Percentiles rank a stretch among this genome's conserved stretches.
Conservation (phyloP, 2,888 invertebrate species). For the Aphrophora alni region DNA sequence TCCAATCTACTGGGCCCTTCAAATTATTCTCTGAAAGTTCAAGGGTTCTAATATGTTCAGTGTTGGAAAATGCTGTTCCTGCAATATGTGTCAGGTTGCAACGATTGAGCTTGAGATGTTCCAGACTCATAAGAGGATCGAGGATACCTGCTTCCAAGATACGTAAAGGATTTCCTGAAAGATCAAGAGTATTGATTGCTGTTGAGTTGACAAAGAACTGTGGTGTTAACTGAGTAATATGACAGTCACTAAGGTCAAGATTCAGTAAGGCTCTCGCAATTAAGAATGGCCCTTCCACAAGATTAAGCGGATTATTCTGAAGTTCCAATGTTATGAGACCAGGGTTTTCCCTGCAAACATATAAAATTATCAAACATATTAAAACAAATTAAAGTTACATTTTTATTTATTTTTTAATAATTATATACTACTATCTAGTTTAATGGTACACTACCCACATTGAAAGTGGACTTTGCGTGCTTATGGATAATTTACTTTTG, state of each 20-base stretch:
- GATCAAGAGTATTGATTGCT: slow-evolving; percentile 70
- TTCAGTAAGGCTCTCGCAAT: slow-evolving; percentile 70
- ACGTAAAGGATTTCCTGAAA: slow-evolving; percentile 71
- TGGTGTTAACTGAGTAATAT: slow-evolving; percentile 64
- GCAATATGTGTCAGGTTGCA: slow-evolving; percentile 68
- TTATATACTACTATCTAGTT: no score
- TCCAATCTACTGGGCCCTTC: slow-evolving; percentile 63
- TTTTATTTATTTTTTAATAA: no score
- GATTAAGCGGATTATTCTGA: slow-evolving; percentile 69
- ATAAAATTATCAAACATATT: background rate
- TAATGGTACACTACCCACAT: no score
- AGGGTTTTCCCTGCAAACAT: slow-evolving; percentile 65
- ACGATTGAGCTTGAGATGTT: slow-evolving; percentile 68
- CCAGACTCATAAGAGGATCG: slow-evolving; percentile 68
- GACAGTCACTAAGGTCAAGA: slow-evolving; percentile 71
- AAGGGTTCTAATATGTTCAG: slow-evolving; percentile 67
- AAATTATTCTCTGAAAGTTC: slow-evolving; percentile 69
- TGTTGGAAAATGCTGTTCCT: slow-evolving; percentile 63
- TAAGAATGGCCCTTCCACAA: slow-evolving; percentile 69
- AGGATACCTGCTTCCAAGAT: slow-evolving; percentile 66
- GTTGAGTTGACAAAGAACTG: slow-evolving; percentile 72
- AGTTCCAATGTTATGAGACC: slow-evolving; percentile 74
- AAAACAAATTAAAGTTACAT: no score
- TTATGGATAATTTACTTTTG: no score
- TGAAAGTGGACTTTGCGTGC: no score